A percentile compares a stretch with the other conserved stretches of the same genome.
Conservation (phyloP, 2,113 vertebrate genomes). For the Cranoglanis bouderius region DNA sequence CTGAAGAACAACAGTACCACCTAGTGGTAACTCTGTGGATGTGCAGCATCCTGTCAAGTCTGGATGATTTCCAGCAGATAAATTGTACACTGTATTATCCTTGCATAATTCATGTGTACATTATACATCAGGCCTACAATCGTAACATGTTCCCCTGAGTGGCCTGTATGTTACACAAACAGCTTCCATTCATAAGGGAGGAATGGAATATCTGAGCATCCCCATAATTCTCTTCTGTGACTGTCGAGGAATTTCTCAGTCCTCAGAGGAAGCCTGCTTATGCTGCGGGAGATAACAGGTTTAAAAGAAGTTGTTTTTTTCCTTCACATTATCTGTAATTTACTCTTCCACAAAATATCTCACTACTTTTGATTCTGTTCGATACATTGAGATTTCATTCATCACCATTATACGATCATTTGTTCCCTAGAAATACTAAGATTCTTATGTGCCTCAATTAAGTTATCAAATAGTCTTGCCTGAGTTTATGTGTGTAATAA, state of each 20-base stretch:
- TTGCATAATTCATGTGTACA: slow-evolving; percentile 64
- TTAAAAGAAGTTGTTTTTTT: slow-evolving; percentile 11
- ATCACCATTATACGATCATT: background rate
- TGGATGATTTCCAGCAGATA: slow-evolving; percentile 21
- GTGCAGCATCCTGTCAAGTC: background rate
- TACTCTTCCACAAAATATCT: slow-evolving; percentile 10
- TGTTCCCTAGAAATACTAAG: background rate
- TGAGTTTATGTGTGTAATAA: slow-evolving; percentile 11
- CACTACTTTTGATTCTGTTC: background rate
- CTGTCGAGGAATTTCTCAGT: slow-evolving; percentile 21
- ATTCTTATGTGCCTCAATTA: background rate
- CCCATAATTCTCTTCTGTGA: slow-evolving; percentile 18
- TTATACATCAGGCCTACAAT: slow-evolving; percentile 62
- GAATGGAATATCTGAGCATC: slow-evolving; percentile 30
- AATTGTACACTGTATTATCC: slow-evolving; percentile 58
- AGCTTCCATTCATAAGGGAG: slow-evolving; percentile 44
- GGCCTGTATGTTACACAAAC: slow-evolving; percentile 57
- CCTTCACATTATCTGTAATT: slow-evolving; percentile 6
- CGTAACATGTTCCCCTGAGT: slow-evolving; percentile 54
- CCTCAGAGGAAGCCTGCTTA: slow-evolving; percentile 26
- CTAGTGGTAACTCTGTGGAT: slow-evolving; percentile 56
- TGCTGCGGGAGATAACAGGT: slow-evolving; percentile 13
- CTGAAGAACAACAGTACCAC: slow-evolving; percentile 70
- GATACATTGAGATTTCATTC: background rate
- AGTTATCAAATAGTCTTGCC: slow-evolving; percentile 18